Evolutionary conservation across 1,140 invertebrate species (phyloP), one percentile per base, ranked within the genome.

Genomic region (Solenopsis fugax): DNA sequence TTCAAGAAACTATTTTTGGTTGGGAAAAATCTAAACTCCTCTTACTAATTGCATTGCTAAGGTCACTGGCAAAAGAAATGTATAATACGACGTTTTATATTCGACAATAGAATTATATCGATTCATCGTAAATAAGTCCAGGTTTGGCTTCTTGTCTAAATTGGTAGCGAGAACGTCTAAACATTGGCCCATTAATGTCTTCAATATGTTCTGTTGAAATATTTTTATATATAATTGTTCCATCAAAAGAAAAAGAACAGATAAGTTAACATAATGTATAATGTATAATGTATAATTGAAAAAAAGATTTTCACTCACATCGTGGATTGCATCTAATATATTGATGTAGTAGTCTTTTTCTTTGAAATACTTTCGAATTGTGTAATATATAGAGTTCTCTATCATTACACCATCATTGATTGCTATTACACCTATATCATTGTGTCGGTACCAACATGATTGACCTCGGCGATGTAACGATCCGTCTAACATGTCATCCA

Each of bases 41-140:
- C 98, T 48, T 98, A 91, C 12, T n/a, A n/a, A n/a, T n/a, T n/a
- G n/a, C n/a, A n/a, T n/a, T n/a, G n/a, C n/a, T n/a, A n/a, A n/a
- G n/a, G 97, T 97, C 48, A 99, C 97, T 0, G 99, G 99, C 92
- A 99, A 96, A 93, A 98, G 97, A 95, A 99, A 99, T 0, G 98
- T 97, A 95, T 99, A 99, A 95, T 98, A 99, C 0, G 98, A 97
- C 34, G 98, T 99, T 95, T 99, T 99, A 95, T 99, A 99, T 91
- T 98, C 98, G 2, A 98, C 98, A 94, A 99, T 99, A 0, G n/a
- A n/a, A n/a, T n/a, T n/a, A n/a, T n/a, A n/a, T n/a, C n/a, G n/a
- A n/a, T n/a, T n/a, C n/a, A n/a, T n/a, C n/a, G n/a, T n/a, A n/a
- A n/a, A n/a, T n/a, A n/a, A n/a, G n/a, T n/a, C n/a, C n/a, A n/a